Evolutionary conservation across 2,888 invertebrate genomes (phyloP).

Genomic region (Apoda limacodes): DNA sequence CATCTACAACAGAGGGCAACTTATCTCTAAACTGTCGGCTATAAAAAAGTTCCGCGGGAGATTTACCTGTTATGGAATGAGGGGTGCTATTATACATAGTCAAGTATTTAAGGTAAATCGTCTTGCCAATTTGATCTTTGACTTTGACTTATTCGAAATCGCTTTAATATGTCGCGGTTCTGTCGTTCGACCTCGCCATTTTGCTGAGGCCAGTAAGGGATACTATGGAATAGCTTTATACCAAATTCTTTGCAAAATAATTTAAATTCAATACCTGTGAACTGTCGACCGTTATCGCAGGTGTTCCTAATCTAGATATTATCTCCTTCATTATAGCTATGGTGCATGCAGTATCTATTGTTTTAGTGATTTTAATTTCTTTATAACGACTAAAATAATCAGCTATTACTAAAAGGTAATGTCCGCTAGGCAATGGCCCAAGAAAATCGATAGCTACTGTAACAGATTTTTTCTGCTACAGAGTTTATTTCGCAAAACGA

Average conservation of each 20-base stretch:
- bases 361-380: constrained; percentile 8
- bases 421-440: constrained; percentile 13
- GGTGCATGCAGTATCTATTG: constrained; percentile 5
- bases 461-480: too few species aligned
- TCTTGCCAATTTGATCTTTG: constrained; percentile 11
- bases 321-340: constrained; percentile 14
- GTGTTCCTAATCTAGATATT: constrained; percentile 13
- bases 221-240: constrained; percentile 4
- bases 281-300: constrained; percentile 18
- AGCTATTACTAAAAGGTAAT: constrained; percentile 7
- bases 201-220: constrained; percentile 12
- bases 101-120: constrained; percentile 10
- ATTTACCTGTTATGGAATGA: constrained; percentile 11
- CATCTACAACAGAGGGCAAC: constrained; percentile 5
- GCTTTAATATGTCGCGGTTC: constrained; percentile 9
- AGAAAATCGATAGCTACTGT: constrained; percentile 24
- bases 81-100: constrained; percentile 17
- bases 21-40: constrained; percentile 9
- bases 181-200: constrained; percentile 13
- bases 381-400: constrained; percentile 11
- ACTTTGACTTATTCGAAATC: constrained; percentile 7
- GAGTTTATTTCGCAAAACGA: too few species aligned
- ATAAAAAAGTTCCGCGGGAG: constrained; percentile 11
- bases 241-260: constrained; percentile 12
- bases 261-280: constrained; percentile 13